Conservation (phyloP, 1,140 invertebrate genomes). For the Danaus melanippus region DNA sequence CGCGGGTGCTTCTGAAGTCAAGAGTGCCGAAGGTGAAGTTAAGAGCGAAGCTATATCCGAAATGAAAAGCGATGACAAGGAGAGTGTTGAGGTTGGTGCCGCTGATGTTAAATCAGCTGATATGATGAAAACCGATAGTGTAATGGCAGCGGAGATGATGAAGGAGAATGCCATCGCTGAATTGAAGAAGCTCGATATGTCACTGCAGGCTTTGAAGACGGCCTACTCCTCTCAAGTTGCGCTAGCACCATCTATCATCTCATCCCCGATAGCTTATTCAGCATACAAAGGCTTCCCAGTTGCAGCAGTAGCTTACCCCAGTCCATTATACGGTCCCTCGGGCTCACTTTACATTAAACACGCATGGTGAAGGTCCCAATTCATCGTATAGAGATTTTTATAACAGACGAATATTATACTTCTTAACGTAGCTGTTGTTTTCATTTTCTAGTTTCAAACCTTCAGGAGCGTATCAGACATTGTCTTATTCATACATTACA, state of each 20-base stretch:
- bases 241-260: conserved; percentile 4
- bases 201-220: neutral
- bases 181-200: conserved; percentile 13
- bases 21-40: neutral
- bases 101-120: conserved; percentile 26
- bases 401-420: too few species aligned
- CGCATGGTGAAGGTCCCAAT: too few species aligned
- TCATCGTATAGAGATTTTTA: too few species aligned
- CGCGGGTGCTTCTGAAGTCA: conserved; percentile 4
- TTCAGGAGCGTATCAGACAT: too few species aligned
- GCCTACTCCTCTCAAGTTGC: too few species aligned
- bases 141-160: conserved; percentile 15
- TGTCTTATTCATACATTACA: too few species aligned
- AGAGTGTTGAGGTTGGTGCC: neutral
- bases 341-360: too few species aligned
- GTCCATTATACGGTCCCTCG: too few species aligned
- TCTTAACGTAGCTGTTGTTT: too few species aligned
- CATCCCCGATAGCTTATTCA: conserved; percentile 9
- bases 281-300: too few species aligned
- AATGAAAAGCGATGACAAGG: conserved; percentile 15
- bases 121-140: conserved; percentile 14
- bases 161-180: conserved; percentile 11
- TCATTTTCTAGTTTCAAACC: too few species aligned
- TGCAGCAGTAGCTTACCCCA: too few species aligned
- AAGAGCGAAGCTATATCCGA: conserved; percentile 2